Conservation (phyloP, 2,113 vertebrate genomes). For the Cyprinus carpio region DNA sequence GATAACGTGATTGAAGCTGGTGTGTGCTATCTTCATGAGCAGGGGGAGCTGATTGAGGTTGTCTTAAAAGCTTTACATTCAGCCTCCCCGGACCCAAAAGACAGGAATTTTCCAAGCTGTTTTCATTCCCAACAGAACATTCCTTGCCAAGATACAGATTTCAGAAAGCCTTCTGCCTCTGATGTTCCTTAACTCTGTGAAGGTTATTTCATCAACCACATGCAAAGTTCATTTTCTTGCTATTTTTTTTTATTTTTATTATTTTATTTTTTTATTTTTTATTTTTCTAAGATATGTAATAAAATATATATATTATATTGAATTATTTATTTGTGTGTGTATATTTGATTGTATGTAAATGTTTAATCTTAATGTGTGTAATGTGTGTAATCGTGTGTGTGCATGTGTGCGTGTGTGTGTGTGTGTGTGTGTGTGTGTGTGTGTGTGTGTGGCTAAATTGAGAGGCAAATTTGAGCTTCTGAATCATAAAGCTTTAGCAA, state of each 20-base stretch:
- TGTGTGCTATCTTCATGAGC: slow-evolving; percentile 50
- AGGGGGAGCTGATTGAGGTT: slow-evolving; percentile 60
- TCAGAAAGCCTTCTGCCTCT: slow-evolving; percentile 52
- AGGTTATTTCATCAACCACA: slow-evolving; percentile 54
- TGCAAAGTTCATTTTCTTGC: slow-evolving; percentile 50
- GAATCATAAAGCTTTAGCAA: not conserved
- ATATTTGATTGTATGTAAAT: not conserved
- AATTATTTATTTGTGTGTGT: not conserved
- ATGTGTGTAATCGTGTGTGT: too few species aligned
- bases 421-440: too few species aligned
- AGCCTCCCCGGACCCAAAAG: slow-evolving; percentile 50
- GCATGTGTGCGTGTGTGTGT: too few species aligned
- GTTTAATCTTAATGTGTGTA: not conserved
- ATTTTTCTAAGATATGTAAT: slow-evolving; percentile 44
- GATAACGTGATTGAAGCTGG: slow-evolving; percentile 56
- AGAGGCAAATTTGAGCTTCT: not conserved
- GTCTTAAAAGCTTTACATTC: slow-evolving; percentile 62
- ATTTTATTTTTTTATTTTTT: not conserved
- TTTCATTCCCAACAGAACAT: slow-evolving; percentile 62
- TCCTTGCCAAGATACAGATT: slow-evolving; percentile 55
- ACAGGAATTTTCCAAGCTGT: slow-evolving; percentile 56
- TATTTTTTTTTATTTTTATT: too few species aligned
- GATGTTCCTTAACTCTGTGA: slow-evolving; percentile 53
- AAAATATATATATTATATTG: not conserved
- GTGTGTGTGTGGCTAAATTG: too few species aligned